These are phyloP conservation scores for Platycnemis pennipes DNA, from an alignment of 2,888 invertebrate genomes.

Conservation along the genomic window DNA sequence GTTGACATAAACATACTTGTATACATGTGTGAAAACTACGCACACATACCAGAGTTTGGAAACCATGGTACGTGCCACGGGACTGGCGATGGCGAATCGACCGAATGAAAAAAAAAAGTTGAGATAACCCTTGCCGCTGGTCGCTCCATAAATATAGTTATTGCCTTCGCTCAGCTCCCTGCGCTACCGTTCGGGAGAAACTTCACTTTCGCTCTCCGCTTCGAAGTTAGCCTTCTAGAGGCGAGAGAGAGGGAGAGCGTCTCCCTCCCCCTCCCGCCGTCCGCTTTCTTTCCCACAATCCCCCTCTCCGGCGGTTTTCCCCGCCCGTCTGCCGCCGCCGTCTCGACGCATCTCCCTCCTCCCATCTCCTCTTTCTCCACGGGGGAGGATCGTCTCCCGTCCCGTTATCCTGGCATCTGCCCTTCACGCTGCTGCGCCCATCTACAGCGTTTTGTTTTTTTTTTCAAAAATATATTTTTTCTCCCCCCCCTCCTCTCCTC, in stretches of 20 bases:
- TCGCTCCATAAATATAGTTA: conserved; percentile 44
- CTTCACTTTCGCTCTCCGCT: conserved; percentile 47
- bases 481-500: conserved; percentile 3
- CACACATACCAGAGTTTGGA: too few species aligned
- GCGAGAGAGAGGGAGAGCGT: background rate
- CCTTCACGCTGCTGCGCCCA: conserved; percentile 59
- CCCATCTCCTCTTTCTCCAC: background rate
- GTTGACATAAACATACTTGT: too few species aligned
- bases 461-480: conserved; percentile 13
- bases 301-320: background rate
- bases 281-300: background rate
- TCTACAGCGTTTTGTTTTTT: conserved; percentile 35
- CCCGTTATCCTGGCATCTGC: conserved; percentile 64
- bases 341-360: background rate
- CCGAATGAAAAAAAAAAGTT: background rate
- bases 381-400: background rate
- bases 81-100: background rate
- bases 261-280: background rate
- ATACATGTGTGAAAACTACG: too few species aligned
- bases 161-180: conserved; percentile 18
- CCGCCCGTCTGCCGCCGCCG: background rate
- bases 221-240: too few species aligned
- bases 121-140: background rate
- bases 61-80: too few species aligned
- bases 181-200: conserved; percentile 19